Base-by-base conservation (phyloP, 2,113 vertebrate genomes). In the Callocephalon fimbriatum region DNA sequence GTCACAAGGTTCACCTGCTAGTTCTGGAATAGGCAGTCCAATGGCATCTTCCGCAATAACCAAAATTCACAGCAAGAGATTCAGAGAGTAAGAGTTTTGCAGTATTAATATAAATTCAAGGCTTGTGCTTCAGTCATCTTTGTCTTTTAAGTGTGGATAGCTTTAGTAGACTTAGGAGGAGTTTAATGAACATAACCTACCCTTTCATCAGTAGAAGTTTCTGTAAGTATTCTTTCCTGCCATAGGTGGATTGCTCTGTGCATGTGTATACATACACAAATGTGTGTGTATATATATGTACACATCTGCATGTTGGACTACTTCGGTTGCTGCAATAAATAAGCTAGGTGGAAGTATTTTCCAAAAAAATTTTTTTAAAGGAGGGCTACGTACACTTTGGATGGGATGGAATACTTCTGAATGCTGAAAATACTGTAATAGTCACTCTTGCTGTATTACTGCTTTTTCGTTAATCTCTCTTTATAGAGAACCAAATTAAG, bases 11-110 rank as follows among this genome's bases (percentile, higher is more conserved):
- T 99, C 99, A 48, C 99, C 99, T 21, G 99, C 99, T 62, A 99
- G 99, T 96, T 99, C 99, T 10, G 99, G 99, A 63, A 99, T 99
- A 59, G 99, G 99, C 48, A 99, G 99, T 94, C 99, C 99, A 26
- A 99, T 99, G 99, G 99, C 99, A 35, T 98, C 99, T 19, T 99
- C 99, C 15, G 99, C 99, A 90, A 99, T 99, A 98, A 99, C 99
- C 91, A 99, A 99, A 98, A 99, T 99, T 93, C 99, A 99, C 98
- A 99, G 99, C 98, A 99, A 99, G 58, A 98, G 99, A 91, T 99
- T 99, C 96, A 98, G 99, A 99, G 99, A 99, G 99, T 99, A 97
- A 99, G 99, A 96, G 15, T 71, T 74, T 29, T 86, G 29, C 38
- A 17, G 65, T 87, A 42, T 51, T 61, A 29, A 40, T 38, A 31